Evolutionary conservation across 2,797 vertebrate genomes (phyloP).

Genomic region (Bryconaethiops microstoma): DNA sequence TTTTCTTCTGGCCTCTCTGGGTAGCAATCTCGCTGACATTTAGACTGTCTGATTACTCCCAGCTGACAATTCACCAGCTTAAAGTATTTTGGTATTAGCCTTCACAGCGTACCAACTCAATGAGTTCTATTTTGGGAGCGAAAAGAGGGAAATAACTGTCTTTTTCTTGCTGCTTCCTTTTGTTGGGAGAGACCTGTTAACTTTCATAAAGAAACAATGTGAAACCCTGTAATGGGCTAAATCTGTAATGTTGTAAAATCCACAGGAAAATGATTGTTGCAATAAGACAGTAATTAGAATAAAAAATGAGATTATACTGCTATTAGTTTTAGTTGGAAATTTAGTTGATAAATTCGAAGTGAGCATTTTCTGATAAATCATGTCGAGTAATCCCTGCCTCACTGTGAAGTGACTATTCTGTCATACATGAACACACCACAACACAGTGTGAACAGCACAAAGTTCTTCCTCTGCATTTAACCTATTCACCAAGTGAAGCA

Average conservation of each 20-base stretch:
- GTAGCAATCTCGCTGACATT: slow-evolving; percentile 45
- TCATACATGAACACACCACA: too few species aligned
- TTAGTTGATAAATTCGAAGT: background rate
- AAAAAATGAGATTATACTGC: background rate
- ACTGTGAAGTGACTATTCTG: too few species aligned
- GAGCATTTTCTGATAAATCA: background rate
- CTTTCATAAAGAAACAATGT: background rate
- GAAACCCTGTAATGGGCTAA: background rate
- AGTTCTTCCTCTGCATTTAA: too few species aligned
- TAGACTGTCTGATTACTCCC: slow-evolving; percentile 57
- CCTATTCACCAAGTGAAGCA: too few species aligned
- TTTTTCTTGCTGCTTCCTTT: slow-evolving; percentile 18
- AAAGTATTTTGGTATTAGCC: slow-evolving; percentile 50
- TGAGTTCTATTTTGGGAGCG: slow-evolving; percentile 44
- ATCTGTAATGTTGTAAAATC: background rate
- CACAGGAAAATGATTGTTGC: background rate
- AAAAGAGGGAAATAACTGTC: background rate
- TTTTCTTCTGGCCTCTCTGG: slow-evolving; percentile 56
- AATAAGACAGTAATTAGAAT: background rate
- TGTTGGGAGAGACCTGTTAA: slow-evolving; percentile 11
- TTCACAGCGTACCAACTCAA: slow-evolving; percentile 34
- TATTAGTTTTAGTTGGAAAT: background rate
- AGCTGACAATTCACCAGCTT: slow-evolving; percentile 62
- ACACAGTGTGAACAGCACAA: too few species aligned
- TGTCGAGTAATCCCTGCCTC: too few species aligned